These are phyloP conservation scores for Amphiprion percula DNA, from an alignment of 2,113 vertebrate genomes.

Conservation along the genomic window DNA sequence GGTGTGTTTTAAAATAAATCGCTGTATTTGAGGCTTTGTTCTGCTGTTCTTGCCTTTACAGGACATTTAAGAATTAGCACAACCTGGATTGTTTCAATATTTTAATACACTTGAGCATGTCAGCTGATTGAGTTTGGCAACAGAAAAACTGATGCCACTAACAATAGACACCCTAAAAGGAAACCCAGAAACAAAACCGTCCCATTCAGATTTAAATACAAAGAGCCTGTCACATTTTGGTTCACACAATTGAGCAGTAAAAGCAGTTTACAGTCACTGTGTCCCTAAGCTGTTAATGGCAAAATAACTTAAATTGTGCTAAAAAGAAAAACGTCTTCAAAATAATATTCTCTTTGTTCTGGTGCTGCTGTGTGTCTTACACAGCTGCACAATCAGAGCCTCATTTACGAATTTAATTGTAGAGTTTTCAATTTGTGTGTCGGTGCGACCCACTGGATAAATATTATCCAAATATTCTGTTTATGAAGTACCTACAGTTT, in stretches of 20 bases:
- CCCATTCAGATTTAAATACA: slow-evolving; percentile 57
- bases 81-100: slow-evolving; percentile 39
- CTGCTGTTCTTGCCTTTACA: background rate
- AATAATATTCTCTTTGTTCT: background rate
- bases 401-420: slow-evolving; percentile 21
- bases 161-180: slow-evolving; percentile 38
- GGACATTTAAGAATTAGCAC: background rate
- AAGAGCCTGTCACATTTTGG: slow-evolving; percentile 53
- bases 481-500: slow-evolving; percentile 5
- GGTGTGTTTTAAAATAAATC: slow-evolving; percentile 48
- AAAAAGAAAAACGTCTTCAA: slow-evolving; percentile 2
- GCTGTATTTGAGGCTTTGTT: slow-evolving; percentile 29
- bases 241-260: slow-evolving; percentile 38
- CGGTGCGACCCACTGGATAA: background rate
- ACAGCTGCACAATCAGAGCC: slow-evolving; percentile 10
- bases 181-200: slow-evolving; percentile 35
- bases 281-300: slow-evolving; percentile 4
- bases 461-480: slow-evolving; percentile 36
- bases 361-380: background rate
- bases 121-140: slow-evolving; percentile 66
- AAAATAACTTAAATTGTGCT: slow-evolving; percentile 68
- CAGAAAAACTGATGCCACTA: slow-evolving; percentile 46
- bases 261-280: slow-evolving; percentile 36
- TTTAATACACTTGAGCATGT: slow-evolving; percentile 74
- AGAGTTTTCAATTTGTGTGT: background rate